phyloP scores from a whole-genome alignment of 2,888 invertebrate species.

The Mystacides longicornis region DNA sequence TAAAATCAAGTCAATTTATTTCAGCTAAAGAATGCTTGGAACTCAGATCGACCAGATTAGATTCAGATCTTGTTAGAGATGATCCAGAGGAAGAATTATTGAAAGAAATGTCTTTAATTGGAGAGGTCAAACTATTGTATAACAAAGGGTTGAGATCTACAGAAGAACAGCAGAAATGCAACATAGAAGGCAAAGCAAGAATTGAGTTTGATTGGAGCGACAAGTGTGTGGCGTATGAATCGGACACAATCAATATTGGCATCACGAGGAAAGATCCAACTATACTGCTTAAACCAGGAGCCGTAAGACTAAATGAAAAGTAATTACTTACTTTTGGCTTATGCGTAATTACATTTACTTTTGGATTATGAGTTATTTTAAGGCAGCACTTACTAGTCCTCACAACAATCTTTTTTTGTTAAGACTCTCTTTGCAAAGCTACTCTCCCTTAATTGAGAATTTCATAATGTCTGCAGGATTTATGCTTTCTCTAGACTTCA shows the following conservation, averaged over 20 bases:
- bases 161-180: constrained; percentile 61
- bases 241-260: constrained; percentile 62
- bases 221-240: constrained; percentile 71
- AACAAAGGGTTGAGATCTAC: constrained; percentile 57
- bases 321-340: constrained; percentile 45
- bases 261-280: constrained; percentile 62
- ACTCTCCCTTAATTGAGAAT: too few species aligned
- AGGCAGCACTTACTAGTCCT: too few species aligned
- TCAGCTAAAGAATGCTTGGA: constrained; percentile 64
- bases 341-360: too few species aligned
- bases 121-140: constrained; percentile 58
- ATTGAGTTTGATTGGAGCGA: constrained; percentile 91
- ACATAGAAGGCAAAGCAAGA: constrained; percentile 72
- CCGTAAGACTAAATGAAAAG: constrained; percentile 70
- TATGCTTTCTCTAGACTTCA: too few species aligned
- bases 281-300: constrained; percentile 73
- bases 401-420: too few species aligned
- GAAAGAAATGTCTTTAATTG: constrained; percentile 64
- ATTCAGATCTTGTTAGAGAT: constrained; percentile 69
- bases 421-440: too few species aligned
- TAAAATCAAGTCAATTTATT: constrained; percentile 3
- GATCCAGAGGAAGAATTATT: constrained; percentile 69
- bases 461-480: too few species aligned
- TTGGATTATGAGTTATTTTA: too few species aligned
- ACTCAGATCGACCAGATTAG: constrained; percentile 58